Base-by-base conservation (phyloP, 2,888 invertebrate genomes). In the Cotesia congregata region DNA sequence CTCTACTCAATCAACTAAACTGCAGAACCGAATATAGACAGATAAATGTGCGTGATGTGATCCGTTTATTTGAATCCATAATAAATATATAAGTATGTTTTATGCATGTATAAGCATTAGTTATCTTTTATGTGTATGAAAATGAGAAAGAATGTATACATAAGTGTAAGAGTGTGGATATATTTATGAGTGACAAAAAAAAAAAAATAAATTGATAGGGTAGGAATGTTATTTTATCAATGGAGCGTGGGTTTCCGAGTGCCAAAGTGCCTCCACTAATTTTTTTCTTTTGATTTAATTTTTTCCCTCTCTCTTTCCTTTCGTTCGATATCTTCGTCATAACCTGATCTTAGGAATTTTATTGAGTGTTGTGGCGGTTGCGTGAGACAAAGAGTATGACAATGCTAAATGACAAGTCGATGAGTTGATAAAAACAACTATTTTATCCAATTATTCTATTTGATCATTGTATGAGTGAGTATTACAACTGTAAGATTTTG, bases 201-300 rank as follows among this genome's bases (percentile, higher is more conserved):
- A 7, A 17, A 17, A 40, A 20, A 40, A 62, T 60, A n/a, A 72
- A 72, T 72, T 81, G 87, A 86, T 87, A 87, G 83, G 80, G 83
- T 80, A 83, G 84, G 87, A 87, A 87, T 87, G 86, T 84, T 81
- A 84, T 82, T 86, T 86, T 85, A 86, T 86, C 86, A 84, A 84
- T 84, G 83, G 85, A 85, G 85, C 83, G 85, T 82, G 84, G 85
- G 84, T 83, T 86, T 83, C 80, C 80, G 80, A 85, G 85, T 84
- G 83, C 82, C 84, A 72, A 72, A 62, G 62, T 72, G 40, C 15
- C 71, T 72, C 62, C 40, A 40, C 50, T 50, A 50, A 12, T 50
- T 50, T 3, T 9, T 70, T 50, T 50, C 9, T 50, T 50, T 50
- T 50, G 6, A 50, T 50, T 50, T 50, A 41, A 15, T 71, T 71